Evolutionary conservation across 2,888 invertebrate genomes (phyloP).

Genomic region (Tenthredo mesomela): DNA sequence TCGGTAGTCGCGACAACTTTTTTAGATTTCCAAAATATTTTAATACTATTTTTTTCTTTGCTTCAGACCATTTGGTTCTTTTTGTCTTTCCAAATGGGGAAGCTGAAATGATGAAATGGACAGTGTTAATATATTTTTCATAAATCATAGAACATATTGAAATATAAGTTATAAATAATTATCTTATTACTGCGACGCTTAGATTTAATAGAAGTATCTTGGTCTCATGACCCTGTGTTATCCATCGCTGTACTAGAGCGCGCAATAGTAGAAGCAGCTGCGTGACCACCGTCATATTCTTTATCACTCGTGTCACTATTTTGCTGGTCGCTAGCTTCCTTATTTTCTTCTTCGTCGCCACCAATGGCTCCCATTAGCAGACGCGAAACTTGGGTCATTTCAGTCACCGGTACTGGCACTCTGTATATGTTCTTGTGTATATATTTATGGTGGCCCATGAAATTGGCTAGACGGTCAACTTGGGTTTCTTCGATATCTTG

Average conservation of each 20-base stretch:
- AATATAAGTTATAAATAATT: background rate
- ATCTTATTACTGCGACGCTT: background rate
- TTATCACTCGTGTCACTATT: background rate
- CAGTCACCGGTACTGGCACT: slow-evolving; percentile 59
- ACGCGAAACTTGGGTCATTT: slow-evolving; percentile 62
- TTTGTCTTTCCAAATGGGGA: background rate
- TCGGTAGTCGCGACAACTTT: background rate
- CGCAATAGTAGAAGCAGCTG: background rate
- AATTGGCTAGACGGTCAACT: slow-evolving; percentile 1
- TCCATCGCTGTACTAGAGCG: background rate
- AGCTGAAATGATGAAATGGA: background rate
- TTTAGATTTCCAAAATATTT: slow-evolving; percentile 5
- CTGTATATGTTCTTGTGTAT: slow-evolving; percentile 57
- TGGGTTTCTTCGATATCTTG: slow-evolving; percentile 19
- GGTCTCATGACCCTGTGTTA: background rate
- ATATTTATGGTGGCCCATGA: slow-evolving; percentile 4
- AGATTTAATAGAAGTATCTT: no score
- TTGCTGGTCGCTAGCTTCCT: background rate
- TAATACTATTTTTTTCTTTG: background rate
- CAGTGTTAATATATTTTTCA: background rate
- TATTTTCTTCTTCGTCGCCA: background rate
- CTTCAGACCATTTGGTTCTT: background rate
- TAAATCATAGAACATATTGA: background rate
- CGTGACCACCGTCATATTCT: background rate
- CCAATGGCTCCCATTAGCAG: slow-evolving; percentile 56